Percentiles rank a stretch among this genome's conserved stretches.
phyloP scores from a whole-genome alignment of 1,140 invertebrate species.

The Drosophila murphyi region DNA sequence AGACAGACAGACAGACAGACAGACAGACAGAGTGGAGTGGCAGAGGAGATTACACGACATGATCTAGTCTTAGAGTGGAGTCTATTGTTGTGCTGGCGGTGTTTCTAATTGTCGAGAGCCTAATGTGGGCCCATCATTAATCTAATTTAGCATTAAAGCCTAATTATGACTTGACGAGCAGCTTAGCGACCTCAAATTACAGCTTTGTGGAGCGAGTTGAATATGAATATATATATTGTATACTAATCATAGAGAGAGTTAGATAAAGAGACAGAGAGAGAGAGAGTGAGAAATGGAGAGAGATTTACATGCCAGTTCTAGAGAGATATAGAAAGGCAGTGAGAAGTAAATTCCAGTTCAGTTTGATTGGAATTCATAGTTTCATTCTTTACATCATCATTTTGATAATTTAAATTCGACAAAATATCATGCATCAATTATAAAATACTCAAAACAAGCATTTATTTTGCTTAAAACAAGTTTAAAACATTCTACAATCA shows the following conservation, averaged over 20 bases:
- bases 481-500: too few species aligned
- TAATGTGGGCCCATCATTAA: conserved; percentile 77
- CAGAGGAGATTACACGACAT: conserved; percentile 28
- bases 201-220: conserved; percentile 27
- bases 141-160: conserved; percentile 75
- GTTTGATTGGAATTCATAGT: neutral
- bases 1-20: too few species aligned
- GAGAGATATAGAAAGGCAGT: neutral
- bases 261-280: too few species aligned
- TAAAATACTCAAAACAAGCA: too few species aligned
- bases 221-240: neutral
- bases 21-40: neutral
- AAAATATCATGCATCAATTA: too few species aligned
- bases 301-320: too few species aligned
- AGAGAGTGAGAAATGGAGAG: too few species aligned
- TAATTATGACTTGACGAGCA: conserved; percentile 49
- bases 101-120: conserved; percentile 29
- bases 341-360: neutral
- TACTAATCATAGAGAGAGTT: too few species aligned
- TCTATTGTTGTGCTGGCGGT: conserved; percentile 24
- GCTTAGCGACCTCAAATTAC: conserved; percentile 31
- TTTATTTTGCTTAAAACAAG: too few species aligned
- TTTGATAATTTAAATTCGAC: too few species aligned
- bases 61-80: conserved; percentile 9
- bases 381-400: neutral